These are phyloP conservation scores for Eolophus roseicapilla DNA, from an alignment of 2,113 vertebrate species.

Conservation along the genomic window DNA sequence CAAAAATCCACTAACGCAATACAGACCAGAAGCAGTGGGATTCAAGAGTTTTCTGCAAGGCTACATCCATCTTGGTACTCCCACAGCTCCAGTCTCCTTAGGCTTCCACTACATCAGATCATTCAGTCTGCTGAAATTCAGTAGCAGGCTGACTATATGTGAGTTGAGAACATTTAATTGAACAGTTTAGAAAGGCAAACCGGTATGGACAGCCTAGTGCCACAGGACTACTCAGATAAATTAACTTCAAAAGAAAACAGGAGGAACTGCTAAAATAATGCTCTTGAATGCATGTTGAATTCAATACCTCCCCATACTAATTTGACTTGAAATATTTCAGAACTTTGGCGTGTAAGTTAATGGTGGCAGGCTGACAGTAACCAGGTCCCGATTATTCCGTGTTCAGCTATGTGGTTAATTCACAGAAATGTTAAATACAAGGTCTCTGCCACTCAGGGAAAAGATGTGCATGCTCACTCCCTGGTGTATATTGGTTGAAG, in stretches of 20 bases:
- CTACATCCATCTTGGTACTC: not conserved
- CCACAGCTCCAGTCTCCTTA: not conserved
- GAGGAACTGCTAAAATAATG: not conserved
- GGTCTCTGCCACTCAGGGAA: not conserved
- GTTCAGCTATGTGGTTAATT: not conserved
- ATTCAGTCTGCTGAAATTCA: not conserved
- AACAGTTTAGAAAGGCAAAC: not conserved
- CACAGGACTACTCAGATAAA: not conserved
- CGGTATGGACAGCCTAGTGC: not conserved
- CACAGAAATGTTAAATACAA: not conserved
- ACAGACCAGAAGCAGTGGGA: not conserved
- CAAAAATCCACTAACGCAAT: not conserved
- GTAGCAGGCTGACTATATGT: not conserved
- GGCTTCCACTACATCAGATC: fast-evolving
- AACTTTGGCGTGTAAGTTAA: not conserved
- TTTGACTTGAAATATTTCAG: not conserved
- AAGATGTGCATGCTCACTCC: not conserved
- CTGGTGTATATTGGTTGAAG: not conserved
- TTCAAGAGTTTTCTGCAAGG: not conserved
- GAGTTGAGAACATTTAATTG: not conserved
- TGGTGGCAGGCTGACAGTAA: not conserved
- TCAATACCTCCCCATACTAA: not conserved
- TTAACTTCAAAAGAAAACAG: not conserved
- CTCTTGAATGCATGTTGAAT: not conserved
- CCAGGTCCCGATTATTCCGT: not conserved